Conservation (phyloP, 2,888 invertebrate genomes). For the Axea sp. region DNA sequence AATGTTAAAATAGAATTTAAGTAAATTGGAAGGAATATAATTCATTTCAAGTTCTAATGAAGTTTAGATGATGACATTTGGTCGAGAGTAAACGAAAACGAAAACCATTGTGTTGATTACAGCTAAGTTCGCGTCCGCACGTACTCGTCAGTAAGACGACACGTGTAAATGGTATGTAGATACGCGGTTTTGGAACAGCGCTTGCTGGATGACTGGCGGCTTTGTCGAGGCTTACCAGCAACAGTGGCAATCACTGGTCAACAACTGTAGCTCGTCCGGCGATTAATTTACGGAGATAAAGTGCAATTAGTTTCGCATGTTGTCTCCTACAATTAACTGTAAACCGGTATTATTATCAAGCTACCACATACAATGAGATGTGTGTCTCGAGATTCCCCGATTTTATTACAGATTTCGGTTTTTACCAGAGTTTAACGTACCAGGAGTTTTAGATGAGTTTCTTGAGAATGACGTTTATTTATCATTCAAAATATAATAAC, state of each 20-base stretch:
- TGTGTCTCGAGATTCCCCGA: constrained; percentile 13
- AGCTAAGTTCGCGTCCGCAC: constrained; percentile 39
- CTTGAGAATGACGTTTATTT: too few species aligned
- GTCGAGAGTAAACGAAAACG: too few species aligned
- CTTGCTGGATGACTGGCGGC: constrained; percentile 67
- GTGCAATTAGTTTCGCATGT: constrained; percentile 73
- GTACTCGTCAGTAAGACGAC: constrained; percentile 55
- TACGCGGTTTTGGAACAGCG: constrained; percentile 65
- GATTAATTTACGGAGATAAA: constrained; percentile 75
- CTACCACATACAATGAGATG: constrained; percentile 28
- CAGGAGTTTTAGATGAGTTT: too few species aligned
- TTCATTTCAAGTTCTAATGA: constrained; percentile 10
- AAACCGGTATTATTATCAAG: constrained; percentile 52
- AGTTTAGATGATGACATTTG: constrained; percentile 15
- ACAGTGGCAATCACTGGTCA: constrained; percentile 68
- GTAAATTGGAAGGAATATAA: too few species aligned
- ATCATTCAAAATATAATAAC: too few species aligned
- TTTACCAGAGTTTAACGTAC: too few species aligned
- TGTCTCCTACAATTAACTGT: constrained; percentile 71
- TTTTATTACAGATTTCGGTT: too few species aligned
- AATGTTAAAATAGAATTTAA: too few species aligned
- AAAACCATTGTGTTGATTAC: constrained; percentile 41
- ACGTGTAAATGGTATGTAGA: constrained; percentile 62
- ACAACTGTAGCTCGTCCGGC: constrained; percentile 63
- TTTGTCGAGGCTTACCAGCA: constrained; percentile 63